phyloP scores from a whole-genome alignment of 2,113 vertebrate genomes.

The Corythaeola cristata region DNA sequence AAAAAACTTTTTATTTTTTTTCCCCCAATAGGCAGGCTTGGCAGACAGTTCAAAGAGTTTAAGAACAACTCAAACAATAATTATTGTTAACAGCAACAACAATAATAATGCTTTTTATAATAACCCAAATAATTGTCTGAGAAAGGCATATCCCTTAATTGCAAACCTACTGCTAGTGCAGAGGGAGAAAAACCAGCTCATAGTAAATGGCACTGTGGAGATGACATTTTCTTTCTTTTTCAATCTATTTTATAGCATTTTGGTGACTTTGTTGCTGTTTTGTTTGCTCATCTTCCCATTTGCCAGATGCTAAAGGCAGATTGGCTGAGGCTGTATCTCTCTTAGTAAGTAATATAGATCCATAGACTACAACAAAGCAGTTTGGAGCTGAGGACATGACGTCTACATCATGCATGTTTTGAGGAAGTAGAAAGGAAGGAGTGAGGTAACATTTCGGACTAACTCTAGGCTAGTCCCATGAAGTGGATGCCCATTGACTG shows the following conservation, averaged over 20 bases:
- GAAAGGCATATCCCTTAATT: neutral
- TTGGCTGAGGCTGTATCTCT: neutral
- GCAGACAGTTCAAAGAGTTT: constrained; percentile 27
- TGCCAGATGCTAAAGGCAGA: constrained; percentile 41
- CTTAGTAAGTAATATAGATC: neutral
- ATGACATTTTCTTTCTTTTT: neutral
- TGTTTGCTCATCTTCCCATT: neutral
- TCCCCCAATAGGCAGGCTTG: neutral
- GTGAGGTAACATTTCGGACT: neutral
- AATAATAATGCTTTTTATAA: neutral
- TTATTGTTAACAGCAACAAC: neutral
- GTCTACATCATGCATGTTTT: neutral
- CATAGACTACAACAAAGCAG: neutral
- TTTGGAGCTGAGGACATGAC: neutral
- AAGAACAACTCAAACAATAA: neutral
- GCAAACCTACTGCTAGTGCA: neutral
- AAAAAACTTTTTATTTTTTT: neutral
- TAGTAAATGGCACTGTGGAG: neutral
- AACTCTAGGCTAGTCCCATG: neutral
- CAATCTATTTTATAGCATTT: constrained; percentile 39
- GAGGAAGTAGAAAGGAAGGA: neutral
- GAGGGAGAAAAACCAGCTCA: neutral
- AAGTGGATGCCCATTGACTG: neutral
- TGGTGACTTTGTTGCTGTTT: neutral
- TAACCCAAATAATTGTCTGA: neutral